Conservation (phyloP, 2,888 invertebrate species). For the Molorchus minor region DNA sequence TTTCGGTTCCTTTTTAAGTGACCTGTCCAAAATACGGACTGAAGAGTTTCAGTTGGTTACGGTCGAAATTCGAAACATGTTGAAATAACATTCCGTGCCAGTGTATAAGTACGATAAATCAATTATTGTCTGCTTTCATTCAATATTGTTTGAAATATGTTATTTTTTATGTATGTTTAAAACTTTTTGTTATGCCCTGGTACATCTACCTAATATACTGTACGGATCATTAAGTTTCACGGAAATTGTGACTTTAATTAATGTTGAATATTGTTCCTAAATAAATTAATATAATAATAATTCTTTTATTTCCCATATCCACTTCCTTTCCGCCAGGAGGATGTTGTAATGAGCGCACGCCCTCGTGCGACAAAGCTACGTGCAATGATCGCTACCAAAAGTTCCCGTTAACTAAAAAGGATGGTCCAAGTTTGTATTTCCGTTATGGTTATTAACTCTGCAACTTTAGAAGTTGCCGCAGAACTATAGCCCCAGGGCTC, state of each 20-base stretch:
- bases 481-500: conserved; percentile 51
- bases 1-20: no score
- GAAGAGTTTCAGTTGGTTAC: no score
- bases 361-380: conserved; percentile 31
- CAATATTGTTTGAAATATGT: no score
- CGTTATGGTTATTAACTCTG: conserved; percentile 57
- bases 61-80: no score
- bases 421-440: conserved; percentile 58
- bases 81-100: no score
- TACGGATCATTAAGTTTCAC: no score
- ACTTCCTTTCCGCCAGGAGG: conserved; percentile 5
- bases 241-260: neutral
- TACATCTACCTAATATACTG: no score
- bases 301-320: conserved; percentile 5
- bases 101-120: no score
- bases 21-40: no score
- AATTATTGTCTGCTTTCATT: no score
- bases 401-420: conserved; percentile 57
- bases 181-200: no score
- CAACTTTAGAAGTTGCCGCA: conserved; percentile 52
- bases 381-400: conserved; percentile 48
- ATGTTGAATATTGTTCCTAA: conserved; percentile 3
- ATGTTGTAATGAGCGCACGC: conserved; percentile 11
- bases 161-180: no score
- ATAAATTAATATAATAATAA: conserved; percentile 17